phyloP scores from a whole-genome alignment of 2,888 invertebrate genomes.

The Mactromeris polynyma region DNA sequence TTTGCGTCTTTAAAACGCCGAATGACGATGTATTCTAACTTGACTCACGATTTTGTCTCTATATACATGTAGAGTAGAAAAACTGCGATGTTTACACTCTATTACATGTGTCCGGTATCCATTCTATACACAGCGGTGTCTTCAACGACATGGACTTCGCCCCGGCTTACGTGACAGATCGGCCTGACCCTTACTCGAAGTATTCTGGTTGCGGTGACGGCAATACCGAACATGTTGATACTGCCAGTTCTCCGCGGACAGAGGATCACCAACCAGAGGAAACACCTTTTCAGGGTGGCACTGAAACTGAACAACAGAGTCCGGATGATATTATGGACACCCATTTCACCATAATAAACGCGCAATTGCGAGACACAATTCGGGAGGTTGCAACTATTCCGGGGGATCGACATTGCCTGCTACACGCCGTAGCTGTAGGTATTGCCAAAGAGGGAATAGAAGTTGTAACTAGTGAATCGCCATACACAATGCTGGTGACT shows the following conservation, averaged over 20 bases:
- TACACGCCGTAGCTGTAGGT: constrained; percentile 48
- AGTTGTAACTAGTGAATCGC: constrained; percentile 26
- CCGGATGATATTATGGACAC: no score
- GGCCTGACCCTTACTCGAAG: constrained; percentile 28
- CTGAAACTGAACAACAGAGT: not conserved
- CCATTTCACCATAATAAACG: constrained; percentile 6
- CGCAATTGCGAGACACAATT: constrained; percentile 37
- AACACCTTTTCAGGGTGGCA: not conserved
- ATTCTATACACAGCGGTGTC: constrained; percentile 36
- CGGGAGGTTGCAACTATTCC: constrained; percentile 49
- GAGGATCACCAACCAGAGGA: not conserved
- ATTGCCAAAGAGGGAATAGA: constrained; percentile 42
- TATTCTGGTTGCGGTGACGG: not conserved
- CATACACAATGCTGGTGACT: constrained; percentile 44
- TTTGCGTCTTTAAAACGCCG: no score
- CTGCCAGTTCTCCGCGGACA: constrained; percentile 25
- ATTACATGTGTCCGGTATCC: constrained; percentile 48
- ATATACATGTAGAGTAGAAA: no score
- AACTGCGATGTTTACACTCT: no score
- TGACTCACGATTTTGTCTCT: no score
- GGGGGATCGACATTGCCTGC: constrained; percentile 51
- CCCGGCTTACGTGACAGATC: constrained; percentile 35
- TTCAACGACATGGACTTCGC: constrained; percentile 44
- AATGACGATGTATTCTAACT: no score
- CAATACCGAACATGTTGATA: not conserved